phyloP scores from a whole-genome alignment of 35 echinoderm and acorn worm species.

The Holothuria glaberrima region DNA sequence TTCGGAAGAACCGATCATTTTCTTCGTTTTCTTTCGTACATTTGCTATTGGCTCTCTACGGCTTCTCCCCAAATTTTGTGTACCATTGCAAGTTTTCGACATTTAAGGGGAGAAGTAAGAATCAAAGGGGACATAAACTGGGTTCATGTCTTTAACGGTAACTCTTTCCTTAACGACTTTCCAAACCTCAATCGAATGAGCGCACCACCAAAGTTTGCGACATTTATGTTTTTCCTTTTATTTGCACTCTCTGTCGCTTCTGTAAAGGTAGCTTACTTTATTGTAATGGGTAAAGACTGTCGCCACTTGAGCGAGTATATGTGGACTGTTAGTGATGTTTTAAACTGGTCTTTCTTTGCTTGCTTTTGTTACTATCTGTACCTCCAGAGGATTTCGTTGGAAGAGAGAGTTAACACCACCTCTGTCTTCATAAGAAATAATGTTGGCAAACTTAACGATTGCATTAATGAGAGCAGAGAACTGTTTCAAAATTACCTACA shows the following conservation, averaged over 20 bases:
- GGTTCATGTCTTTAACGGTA: background rate
- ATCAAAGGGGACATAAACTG: background rate
- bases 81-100: background rate
- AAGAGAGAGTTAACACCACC: background rate
- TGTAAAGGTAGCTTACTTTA: background rate
- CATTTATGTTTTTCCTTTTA: background rate
- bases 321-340: background rate
- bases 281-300: background rate
- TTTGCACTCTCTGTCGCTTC: background rate
- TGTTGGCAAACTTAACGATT: background rate
- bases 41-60: background rate
- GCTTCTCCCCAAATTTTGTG: slow-evolving; percentile 9
- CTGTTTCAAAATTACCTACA: slow-evolving; percentile 11
- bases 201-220: background rate
- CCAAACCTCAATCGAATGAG: background rate
- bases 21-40: slow-evolving; percentile 2
- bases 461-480: background rate
- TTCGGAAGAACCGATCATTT: slow-evolving; percentile 11
- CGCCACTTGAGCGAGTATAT: background rate
- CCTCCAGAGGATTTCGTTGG: background rate
- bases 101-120: background rate
- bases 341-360: slow-evolving; percentile 1
- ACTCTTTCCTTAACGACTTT: background rate
- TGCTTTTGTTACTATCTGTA: slow-evolving; percentile 39
- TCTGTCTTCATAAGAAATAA: background rate